These are phyloP conservation scores for Chromoteleia sp. DNA, from an alignment of 2,888 invertebrate genomes.

Conservation along the genomic window DNA sequence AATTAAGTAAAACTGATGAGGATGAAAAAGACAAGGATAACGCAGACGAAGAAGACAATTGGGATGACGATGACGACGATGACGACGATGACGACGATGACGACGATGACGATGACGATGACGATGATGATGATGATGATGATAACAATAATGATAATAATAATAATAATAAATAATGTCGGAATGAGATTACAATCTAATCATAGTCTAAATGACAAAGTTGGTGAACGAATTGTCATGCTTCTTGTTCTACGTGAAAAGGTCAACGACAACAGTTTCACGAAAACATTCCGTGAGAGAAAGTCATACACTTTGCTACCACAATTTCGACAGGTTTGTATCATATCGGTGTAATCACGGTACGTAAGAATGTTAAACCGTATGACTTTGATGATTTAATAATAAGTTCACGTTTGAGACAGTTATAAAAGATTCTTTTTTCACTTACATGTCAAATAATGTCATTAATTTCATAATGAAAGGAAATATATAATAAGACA, in stretches of 20 bases:
- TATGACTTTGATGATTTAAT: slow-evolving; percentile 37
- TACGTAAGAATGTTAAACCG: slow-evolving; percentile 2
- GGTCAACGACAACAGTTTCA: slow-evolving; percentile 37
- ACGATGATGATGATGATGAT: too few species aligned
- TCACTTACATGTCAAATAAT: not conserved
- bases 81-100: too few species aligned
- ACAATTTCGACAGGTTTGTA: slow-evolving; percentile 29
- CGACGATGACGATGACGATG: too few species aligned
- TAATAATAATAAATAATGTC: not conserved
- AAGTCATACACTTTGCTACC: slow-evolving; percentile 34
- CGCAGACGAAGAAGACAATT: too few species aligned
- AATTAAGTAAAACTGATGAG: too few species aligned
- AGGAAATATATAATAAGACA: too few species aligned
- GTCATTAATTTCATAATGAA: slow-evolving; percentile 29
- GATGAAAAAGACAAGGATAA: too few species aligned
- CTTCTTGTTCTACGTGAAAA: slow-evolving; percentile 12
- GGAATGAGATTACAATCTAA: slow-evolving; percentile 1
- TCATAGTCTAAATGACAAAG: slow-evolving; percentile 3
- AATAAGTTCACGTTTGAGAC: slow-evolving; percentile 22
- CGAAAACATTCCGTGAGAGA: slow-evolving; percentile 20
- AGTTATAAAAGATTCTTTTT: slow-evolving; percentile 4
- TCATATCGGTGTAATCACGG: slow-evolving; percentile 2
- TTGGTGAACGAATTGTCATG: slow-evolving; percentile 4
- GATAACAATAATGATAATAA: too few species aligned
- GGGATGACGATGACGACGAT: too few species aligned